Evolutionary conservation across 2,797 vertebrate genomes (phyloP), one percentile per base, ranked within the genome.

Genomic region (Sciurus carolinensis): DNA sequence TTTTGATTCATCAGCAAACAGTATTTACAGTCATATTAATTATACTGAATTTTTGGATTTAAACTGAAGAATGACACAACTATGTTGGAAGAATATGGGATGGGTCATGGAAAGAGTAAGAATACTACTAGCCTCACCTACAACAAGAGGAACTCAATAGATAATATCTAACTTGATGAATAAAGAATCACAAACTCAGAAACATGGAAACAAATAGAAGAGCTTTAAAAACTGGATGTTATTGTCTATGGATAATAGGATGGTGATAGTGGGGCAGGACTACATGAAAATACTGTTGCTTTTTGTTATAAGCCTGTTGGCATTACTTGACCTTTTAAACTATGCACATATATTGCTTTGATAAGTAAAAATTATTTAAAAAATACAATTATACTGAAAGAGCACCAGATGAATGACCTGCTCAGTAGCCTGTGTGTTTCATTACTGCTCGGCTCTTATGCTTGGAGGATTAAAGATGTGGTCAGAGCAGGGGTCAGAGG

Each of bases 361-460:
- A n/a, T 95, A 94, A 95, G 30, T 64, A 75, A 91, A 94, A 82
- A n/a, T 83, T 83, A 82, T n/a, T 85, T 92, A 64, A n/a, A 87
- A 77, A 90, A 69, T 75, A 42, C 64, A 69, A 77, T 83, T 33
- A n/a, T 90, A 66, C 64, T 73, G 54, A 91, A 92, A 66, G 28
- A 13, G 36, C 30, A 77, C 26, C 39, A 75, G 75, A 85, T 86
- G 30, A 93, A 86, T 69, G 81, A 33, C 18, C 17, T 24, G 26
- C 36, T 83, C 4, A 26, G 17, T 59, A 84, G 62, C 50, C 69
- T 0, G 2, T 5, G 3, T 47, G 30, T 66, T 30, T 91, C 52
- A 39, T 84, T 54, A 39, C 3, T n/a, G 47, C 39, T 93, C 26
- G 52, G 75, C 50, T 47, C 36, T 95, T 92, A 64, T n/a, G 59